These are phyloP conservation scores for Ctenoplectra terminalis DNA, from an alignment of 1,140 invertebrate genomes.

Conservation along the genomic window DNA sequence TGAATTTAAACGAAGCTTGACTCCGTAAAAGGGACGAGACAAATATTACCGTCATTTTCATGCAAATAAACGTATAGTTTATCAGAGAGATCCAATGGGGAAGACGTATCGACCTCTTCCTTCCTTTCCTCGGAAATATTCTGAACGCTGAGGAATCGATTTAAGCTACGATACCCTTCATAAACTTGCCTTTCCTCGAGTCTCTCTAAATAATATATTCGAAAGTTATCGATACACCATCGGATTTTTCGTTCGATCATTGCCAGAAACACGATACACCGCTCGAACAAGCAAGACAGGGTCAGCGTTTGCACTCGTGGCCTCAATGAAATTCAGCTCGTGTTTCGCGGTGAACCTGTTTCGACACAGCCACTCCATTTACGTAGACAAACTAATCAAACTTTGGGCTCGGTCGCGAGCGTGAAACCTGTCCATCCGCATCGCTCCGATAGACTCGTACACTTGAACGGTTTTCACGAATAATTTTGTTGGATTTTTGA, in stretches of 20 bases:
- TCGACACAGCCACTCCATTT: slow-evolving; percentile 21
- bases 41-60: slow-evolving; percentile 19
- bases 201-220: not conserved
- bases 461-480: not conserved
- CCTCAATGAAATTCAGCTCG: not conserved
- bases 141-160: not conserved
- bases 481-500: not conserved
- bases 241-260: not conserved
- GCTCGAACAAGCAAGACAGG: too few species aligned
- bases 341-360: not conserved
- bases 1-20: not conserved
- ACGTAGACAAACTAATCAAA: slow-evolving; percentile 45
- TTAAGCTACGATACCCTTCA: too few species aligned
- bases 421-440: not conserved
- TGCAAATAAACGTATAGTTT: slow-evolving; percentile 21
- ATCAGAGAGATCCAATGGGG: not conserved
- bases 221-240: not conserved
- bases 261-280: not conserved
- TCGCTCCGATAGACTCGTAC: too few species aligned
- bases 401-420: not conserved
- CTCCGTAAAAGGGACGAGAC: not conserved
- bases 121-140: not conserved
- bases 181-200: not conserved
- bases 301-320: not conserved
- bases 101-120: not conserved